These are phyloP conservation scores for Onychorhynchus coronatus DNA, from an alignment of 2,113 vertebrate species.

Conservation along the genomic window DNA sequence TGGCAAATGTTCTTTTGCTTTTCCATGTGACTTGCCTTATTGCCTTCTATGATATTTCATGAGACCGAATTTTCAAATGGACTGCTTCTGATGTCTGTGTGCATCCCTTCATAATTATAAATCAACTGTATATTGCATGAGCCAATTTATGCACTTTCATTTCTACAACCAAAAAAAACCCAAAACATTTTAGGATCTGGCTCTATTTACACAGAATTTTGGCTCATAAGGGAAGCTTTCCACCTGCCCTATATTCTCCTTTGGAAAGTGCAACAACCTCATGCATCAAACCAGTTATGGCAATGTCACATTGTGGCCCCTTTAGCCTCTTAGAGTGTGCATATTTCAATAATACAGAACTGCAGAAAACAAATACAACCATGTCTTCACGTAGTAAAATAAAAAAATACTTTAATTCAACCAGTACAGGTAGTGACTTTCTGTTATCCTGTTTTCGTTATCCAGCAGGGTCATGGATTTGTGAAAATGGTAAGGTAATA, in stretches of 20 bases:
- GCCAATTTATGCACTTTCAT: background rate
- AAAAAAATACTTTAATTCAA: background rate
- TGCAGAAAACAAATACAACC: background rate
- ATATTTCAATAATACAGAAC: background rate
- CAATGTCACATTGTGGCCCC: background rate
- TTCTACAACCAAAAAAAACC: background rate
- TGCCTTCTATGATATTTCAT: background rate
- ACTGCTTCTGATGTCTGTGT: background rate
- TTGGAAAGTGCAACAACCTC: background rate
- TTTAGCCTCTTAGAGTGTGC: background rate
- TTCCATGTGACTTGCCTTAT: background rate
- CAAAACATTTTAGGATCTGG: background rate
- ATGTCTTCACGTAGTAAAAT: background rate
- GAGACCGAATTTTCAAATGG: background rate
- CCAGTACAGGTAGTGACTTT: background rate
- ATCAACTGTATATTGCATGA: background rate
- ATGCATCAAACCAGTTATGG: background rate
- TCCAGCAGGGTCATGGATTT: fast-evolving
- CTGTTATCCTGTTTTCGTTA: background rate
- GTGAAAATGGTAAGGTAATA: background rate
- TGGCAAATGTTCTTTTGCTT: background rate
- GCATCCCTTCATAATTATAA: background rate
- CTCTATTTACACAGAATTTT: background rate
- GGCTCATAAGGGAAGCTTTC: background rate
- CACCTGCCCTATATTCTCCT: background rate